These are phyloP conservation scores for Grammomys surdaster DNA, from an alignment of 2,113 vertebrate genomes.

Conservation along the genomic window DNA sequence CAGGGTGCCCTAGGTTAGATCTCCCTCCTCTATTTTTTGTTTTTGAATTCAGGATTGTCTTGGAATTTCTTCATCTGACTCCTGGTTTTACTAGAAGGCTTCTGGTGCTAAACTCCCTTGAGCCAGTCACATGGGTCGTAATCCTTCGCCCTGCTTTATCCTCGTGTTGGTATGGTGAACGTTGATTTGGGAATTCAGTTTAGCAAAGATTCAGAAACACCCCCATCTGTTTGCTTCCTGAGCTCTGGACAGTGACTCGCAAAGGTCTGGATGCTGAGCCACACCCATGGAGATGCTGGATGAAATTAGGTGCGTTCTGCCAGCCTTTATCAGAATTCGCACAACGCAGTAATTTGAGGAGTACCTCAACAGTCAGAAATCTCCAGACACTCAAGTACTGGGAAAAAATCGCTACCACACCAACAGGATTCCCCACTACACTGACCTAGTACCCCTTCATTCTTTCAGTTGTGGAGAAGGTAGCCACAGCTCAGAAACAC, in stretches of 20 bases:
- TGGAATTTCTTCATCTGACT: not conserved
- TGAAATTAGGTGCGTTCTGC: not conserved
- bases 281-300: not conserved
- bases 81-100: not conserved
- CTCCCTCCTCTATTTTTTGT: not conserved
- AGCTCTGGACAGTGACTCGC: not conserved
- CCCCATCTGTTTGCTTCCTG: not conserved
- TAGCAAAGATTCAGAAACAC: not conserved
- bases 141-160: not conserved
- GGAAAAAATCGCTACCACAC: not conserved
- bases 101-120: not conserved
- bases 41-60: not conserved
- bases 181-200: not conserved
- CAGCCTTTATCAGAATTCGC: not conserved
- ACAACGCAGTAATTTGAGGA: not conserved
- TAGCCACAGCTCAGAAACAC: not conserved
- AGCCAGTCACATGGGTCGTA: not conserved
- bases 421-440: not conserved
- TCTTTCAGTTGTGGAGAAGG: not conserved
- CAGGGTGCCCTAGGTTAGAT: not conserved
- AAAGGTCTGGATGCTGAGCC: not conserved
- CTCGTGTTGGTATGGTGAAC: not conserved
- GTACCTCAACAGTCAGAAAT: not conserved
- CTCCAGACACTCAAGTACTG: not conserved
- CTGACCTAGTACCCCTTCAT: fast-evolving